phyloP scores from a whole-genome alignment of 2,888 invertebrate species.

The Helleia helle region DNA sequence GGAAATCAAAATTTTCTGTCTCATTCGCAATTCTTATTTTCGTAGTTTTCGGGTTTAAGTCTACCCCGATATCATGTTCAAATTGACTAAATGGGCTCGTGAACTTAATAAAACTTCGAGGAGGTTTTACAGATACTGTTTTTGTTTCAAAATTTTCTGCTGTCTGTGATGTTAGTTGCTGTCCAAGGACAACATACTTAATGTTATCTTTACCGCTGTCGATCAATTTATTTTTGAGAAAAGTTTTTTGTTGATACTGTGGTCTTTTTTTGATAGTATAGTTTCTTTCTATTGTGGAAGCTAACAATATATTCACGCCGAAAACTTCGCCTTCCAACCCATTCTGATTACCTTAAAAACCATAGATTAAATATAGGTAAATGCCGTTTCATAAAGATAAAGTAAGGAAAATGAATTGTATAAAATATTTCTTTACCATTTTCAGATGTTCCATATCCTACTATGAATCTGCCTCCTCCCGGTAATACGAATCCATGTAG shows the following conservation, averaged over 20 bases:
- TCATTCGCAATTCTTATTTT: neutral
- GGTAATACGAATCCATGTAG: conserved; percentile 69
- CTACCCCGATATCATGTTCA: neutral
- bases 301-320: conserved; percentile 77
- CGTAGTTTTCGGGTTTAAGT: neutral
- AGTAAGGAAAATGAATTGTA: neutral
- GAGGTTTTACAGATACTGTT: neutral
- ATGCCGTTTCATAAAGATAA: neutral
- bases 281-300: conserved; percentile 69
- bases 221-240: conserved; percentile 37
- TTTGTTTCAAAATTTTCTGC: conserved; percentile 36
- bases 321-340: conserved; percentile 80
- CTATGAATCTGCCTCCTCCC: conserved; percentile 76
- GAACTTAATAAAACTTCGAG: neutral
- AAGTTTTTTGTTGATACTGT: conserved; percentile 36
- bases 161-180: conserved; percentile 17
- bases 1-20: neutral
- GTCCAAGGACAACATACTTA: conserved; percentile 39
- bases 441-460: conserved; percentile 81
- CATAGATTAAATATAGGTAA: neutral
- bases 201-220: conserved; percentile 26
- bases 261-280: conserved; percentile 37
- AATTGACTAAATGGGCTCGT: neutral
- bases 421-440: conserved; percentile 55
- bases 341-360: conserved; percentile 66